Base-by-base conservation (phyloP, 2,797 vertebrate genomes). In the Notoglanidium macrostoma region DNA sequence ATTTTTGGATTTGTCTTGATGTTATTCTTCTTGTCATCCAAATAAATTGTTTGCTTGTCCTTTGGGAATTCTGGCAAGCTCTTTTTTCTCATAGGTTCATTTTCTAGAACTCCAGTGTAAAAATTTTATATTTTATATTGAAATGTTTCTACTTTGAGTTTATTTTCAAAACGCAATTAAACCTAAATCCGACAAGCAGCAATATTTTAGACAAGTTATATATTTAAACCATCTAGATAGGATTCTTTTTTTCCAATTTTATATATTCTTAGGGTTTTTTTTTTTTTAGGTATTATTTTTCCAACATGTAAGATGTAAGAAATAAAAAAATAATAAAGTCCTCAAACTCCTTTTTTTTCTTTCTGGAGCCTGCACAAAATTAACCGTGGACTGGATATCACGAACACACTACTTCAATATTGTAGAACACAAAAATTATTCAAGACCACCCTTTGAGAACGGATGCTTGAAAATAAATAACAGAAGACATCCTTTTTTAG, bases 1-100 rank as follows among this genome's bases (percentile, higher is more conserved):
- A 26, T 84, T 55, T 87, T 26, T 49, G 40, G 59, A 57, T 70
- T 77, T 73, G 61, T 70, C 10, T 54, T 63, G 32, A 40, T 54
- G 44, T 23, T 77, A 65, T 84, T 78, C 29, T 49, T 73, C 74
- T 78, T 84, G 17, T 79, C 14, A 46, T 49, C 21, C 61, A 46
- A 79, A 79, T 12, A 70, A 83, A 57, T 12, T 67, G 55, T 63
- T 63, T 81, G 72, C 61, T 68, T 73, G 51, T 61, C 57, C 11
- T 44, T 44, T 78, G 46, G 67, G 59, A 63, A 54, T 78, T 51
- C 29, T 35, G 49, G 11, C 55, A 65, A 51, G 40, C n/a, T 1
- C 7, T 21, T 29, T 5, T 32, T 82, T 77, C 74, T 17, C n/a
- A 11, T 32, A 21, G 15, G 17, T 29, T 78, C 17, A 78, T 78